Percentiles rank a stretch among this genome's conserved stretches.
phyloP scores from a whole-genome alignment of 2,888 invertebrate genomes.

The Drosophila nr. fundita region DNA sequence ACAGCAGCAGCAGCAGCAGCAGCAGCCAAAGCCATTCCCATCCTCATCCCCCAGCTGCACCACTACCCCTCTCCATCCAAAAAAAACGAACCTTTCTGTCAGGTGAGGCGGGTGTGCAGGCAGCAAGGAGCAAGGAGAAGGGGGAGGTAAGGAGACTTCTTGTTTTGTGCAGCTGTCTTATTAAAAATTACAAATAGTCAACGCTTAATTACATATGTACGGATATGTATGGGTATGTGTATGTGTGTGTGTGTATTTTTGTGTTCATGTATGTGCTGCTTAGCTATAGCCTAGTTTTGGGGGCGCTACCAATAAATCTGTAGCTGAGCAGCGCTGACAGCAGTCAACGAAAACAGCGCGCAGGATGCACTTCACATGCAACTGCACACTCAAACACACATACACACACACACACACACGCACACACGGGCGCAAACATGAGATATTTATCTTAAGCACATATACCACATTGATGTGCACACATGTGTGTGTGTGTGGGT shows the following conservation, averaged over 20 bases:
- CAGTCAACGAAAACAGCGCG: conserved; percentile 12
- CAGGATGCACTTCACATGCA: conserved; percentile 27
- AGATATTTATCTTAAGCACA: conserved; percentile 58
- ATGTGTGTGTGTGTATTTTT: conserved; percentile 9
- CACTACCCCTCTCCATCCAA: not conserved
- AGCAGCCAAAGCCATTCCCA: conserved; percentile 15
- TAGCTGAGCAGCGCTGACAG: conserved; percentile 29
- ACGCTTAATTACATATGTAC: conserved; percentile 64
- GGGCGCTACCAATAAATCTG: conserved; percentile 61
- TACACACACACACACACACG: conserved; percentile 17
- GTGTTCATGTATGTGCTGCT: conserved; percentile 6
- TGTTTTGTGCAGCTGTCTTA: conserved; percentile 58
- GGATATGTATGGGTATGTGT: not conserved
- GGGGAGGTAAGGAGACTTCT: conserved; percentile 2
- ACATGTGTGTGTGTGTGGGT: conserved; percentile 1
- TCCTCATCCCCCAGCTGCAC: not conserved
- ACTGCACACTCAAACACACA: conserved; percentile 1
- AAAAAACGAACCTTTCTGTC: not conserved
- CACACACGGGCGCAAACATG: conserved; percentile 11
- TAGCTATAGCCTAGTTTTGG: conserved; percentile 58
- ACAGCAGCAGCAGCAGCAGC: conserved; percentile 12
- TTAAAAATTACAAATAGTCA: conserved; percentile 79
- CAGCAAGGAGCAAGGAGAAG: not conserved
- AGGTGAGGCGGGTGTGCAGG: not conserved
- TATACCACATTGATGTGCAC: conserved; percentile 37